Evolutionary conservation across 2,113 vertebrate species (phyloP), one percentile per base, ranked within the genome.

Genomic region (Camelus dromedarius): DNA sequence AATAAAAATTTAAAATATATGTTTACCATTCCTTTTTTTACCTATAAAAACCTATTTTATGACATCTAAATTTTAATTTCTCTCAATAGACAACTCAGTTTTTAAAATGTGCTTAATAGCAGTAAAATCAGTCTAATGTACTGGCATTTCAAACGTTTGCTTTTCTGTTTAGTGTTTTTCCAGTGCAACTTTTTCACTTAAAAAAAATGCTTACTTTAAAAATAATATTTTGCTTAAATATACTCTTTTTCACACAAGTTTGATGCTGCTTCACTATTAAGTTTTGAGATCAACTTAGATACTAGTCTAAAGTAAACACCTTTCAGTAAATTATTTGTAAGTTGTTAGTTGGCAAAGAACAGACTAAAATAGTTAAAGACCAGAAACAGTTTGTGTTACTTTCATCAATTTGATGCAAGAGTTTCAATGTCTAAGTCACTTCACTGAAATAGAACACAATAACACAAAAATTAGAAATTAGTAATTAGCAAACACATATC

Each of bases 381-480:
- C 38, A 30, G 64, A 96, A 97, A 96, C n/a, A 77, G 85, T 58
- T 13, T 76, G 9, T 16, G 83, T 20, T 81, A 91, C 42, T 95
- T 35, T 98, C 22, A 48, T 94, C 94, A 91, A 87, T 82, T 87
- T 80, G 95, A 94, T 2, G 2, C 38, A 89, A 95, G 48, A n/a
- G 56, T 42, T 88, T 88, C 9, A 94, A 28, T 11, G 6, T 85
- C 76, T 93, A 60, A 67, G 58, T 56, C 7, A 19, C 16, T 38
- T 73, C 38, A 83, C 82, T 95, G 85, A 85, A 95, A 88, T 83
- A 52, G 72, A 64, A 91, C 66, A 10, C 77, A 92, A 52, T 46
- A 91, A 88, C 79, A 97, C 12, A 89, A 69, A 54, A 58, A 91
- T 79, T 62, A 19, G 92, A 95, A 97, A 80, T 94, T 92, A 79